phyloP scores from a whole-genome alignment of 2,888 invertebrate genomes.

The Plagodis dolabraria region DNA sequence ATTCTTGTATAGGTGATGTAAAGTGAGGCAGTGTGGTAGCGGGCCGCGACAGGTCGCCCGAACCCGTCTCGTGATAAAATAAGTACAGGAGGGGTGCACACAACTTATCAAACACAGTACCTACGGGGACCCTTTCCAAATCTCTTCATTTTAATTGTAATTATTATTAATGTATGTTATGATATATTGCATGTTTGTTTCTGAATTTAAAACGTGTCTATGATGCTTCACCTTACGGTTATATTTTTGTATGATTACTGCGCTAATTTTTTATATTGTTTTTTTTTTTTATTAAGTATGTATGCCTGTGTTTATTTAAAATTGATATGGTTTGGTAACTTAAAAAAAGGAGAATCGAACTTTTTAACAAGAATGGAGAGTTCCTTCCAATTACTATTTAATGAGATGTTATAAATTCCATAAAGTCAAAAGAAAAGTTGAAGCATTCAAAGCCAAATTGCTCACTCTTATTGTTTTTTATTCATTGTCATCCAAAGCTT shows the following conservation, averaged over 20 bases:
- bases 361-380: constrained; percentile 18
- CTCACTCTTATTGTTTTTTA: constrained; percentile 26
- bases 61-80: constrained; percentile 71
- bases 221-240: constrained; percentile 30
- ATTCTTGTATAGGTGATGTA: constrained; percentile 73
- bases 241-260: constrained; percentile 25
- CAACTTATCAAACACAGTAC: constrained; percentile 51
- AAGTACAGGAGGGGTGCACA: constrained; percentile 76
- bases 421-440: too few relatives aligned
- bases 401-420: constrained; percentile 10
- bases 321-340: constrained; percentile 13
- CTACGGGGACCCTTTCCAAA: constrained; percentile 65
- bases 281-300: constrained; percentile 15
- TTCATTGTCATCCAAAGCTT: constrained; percentile 48
- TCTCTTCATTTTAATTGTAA: constrained; percentile 61
- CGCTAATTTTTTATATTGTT: constrained; percentile 21
- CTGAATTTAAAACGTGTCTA: constrained; percentile 23
- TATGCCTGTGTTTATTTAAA: constrained; percentile 20
- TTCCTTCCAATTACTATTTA: constrained; percentile 19
- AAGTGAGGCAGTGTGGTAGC: constrained; percentile 52
- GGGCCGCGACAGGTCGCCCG: constrained; percentile 40
- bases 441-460: constrained; percentile 17
- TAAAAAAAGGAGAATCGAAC: constrained; percentile 14
- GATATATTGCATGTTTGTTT: constrained; percentile 60
- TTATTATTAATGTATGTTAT: constrained; percentile 55